Conservation (phyloP, 2,888 invertebrate genomes). For the Acleris holmiana region DNA sequence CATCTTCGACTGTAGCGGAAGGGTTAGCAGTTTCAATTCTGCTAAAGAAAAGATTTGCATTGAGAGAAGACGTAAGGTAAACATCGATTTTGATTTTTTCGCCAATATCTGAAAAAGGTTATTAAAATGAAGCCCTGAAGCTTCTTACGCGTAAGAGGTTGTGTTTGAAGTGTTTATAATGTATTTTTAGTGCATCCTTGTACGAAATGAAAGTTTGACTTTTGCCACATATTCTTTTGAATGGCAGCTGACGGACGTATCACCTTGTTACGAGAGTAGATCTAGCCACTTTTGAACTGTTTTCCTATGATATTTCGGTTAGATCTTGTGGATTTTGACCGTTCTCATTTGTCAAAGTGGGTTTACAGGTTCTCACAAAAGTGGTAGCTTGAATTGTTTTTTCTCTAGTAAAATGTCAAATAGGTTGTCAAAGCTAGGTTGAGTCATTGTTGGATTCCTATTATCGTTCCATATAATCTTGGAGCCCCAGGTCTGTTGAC, state of each 20-base stretch:
- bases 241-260: slow-evolving; percentile 83
- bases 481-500: slow-evolving; percentile 41
- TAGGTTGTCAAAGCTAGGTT: slow-evolving; percentile 81
- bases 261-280: slow-evolving; percentile 75
- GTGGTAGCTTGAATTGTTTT: slow-evolving; percentile 70
- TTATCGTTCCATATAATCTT: slow-evolving; percentile 59
- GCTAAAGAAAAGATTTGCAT: slow-evolving; percentile 83
- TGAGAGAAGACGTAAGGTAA: slow-evolving; percentile 84
- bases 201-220: slow-evolving; percentile 84
- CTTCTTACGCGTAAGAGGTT: slow-evolving; percentile 53
- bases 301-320: slow-evolving; percentile 56
- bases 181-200: slow-evolving; percentile 84
- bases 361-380: slow-evolving; percentile 59
- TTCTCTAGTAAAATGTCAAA: slow-evolving; percentile 79
- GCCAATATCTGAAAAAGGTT: slow-evolving; percentile 68
- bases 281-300: slow-evolving; percentile 69
- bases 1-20: slow-evolving; percentile 78
- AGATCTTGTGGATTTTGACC: slow-evolving; percentile 56
- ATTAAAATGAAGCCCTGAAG: slow-evolving; percentile 56
- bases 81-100: slow-evolving; percentile 83
- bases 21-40: slow-evolving; percentile 82
- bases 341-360: slow-evolving; percentile 50
- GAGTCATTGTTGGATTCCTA: slow-evolving; percentile 79
- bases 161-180: slow-evolving; percentile 72
- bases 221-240: slow-evolving; percentile 85